Percentiles rank a stretch among this genome's conserved stretches.
Evolutionary conservation across 2,113 vertebrate genomes (phyloP).

Genomic region (Zosterops pallidus): DNA sequence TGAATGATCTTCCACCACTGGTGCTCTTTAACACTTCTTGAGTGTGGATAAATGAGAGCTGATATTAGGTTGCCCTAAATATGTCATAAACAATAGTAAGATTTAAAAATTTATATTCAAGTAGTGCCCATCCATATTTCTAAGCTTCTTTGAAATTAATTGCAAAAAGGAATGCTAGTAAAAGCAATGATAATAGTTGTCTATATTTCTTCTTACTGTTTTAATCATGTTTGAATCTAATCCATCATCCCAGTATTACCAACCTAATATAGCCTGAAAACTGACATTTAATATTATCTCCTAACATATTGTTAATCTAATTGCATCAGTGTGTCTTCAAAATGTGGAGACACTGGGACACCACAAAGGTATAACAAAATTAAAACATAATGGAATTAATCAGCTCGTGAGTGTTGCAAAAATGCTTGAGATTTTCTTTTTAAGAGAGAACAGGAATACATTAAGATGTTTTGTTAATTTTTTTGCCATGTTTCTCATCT

Average conservation of each 20-base stretch:
- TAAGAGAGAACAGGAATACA: not conserved
- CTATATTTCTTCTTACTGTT: not conserved
- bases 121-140: not conserved
- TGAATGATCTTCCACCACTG: not conserved
- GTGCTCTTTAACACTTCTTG: not conserved
- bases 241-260: not conserved
- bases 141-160: not conserved
- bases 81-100: not conserved
- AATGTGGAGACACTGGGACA: not conserved
- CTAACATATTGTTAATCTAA: not conserved
- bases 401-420: not conserved
- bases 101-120: not conserved
- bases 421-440: not conserved
- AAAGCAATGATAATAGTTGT: not conserved
- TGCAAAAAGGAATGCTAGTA: not conserved
- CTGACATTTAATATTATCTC: not conserved
- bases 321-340: not conserved
- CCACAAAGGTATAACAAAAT: not conserved
- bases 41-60: not conserved
- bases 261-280: not conserved
- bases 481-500: not conserved
- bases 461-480: not conserved
- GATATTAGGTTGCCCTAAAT: not conserved
- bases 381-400: not conserved
- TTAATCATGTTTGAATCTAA: not conserved